These are phyloP conservation scores for Bolinopsis microptera DNA, from an alignment of 37 sponge, comb jelly and placozoan species.

Conservation along the genomic window DNA sequence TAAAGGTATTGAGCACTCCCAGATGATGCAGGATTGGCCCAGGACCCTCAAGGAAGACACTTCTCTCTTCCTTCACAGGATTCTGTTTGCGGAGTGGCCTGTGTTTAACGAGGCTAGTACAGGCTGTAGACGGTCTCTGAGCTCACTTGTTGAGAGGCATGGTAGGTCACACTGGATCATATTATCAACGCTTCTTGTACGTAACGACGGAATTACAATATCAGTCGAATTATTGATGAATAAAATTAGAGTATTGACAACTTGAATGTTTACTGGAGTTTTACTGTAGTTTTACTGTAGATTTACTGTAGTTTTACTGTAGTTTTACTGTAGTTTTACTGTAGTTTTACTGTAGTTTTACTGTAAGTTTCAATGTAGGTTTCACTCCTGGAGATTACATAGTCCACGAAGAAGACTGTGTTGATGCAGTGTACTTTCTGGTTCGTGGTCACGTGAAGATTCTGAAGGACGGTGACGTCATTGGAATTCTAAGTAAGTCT, in stretches of 20 bases:
- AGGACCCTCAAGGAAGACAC: conserved; percentile 1
- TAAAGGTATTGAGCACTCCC: neutral
- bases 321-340: no score
- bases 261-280: no score
- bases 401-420: conserved; percentile 27
- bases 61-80: neutral
- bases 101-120: conserved; percentile 23
- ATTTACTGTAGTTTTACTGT: no score
- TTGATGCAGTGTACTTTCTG: neutral
- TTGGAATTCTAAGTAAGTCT: conserved; percentile 27
- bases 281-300: no score
- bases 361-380: no score
- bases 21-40: neutral
- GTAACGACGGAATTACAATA: no score
- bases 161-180: neutral
- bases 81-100: conserved; percentile 46
- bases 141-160: neutral
- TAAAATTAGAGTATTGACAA: no score
- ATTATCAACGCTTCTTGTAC: neutral
- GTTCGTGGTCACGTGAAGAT: conserved; percentile 12
- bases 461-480: conserved; percentile 12
- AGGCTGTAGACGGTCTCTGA: neutral
- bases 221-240: no score
- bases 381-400: conserved; percentile 19
- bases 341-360: no score